Conservation (phyloP, 2,888 invertebrate genomes). For the Tachina grossa region DNA sequence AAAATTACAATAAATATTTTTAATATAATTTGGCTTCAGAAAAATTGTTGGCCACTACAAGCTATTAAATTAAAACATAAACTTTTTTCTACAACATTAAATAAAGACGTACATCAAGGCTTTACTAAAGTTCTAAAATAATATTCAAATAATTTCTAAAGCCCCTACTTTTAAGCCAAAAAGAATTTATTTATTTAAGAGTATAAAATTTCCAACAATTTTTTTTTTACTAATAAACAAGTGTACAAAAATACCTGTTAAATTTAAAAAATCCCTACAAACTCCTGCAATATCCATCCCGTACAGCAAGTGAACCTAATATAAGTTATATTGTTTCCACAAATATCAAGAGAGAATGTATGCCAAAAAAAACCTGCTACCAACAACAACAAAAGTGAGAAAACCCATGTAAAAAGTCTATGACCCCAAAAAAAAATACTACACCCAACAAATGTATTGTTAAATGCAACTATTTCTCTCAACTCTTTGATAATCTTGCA, state of each 20-base stretch:
- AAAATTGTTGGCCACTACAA: no score
- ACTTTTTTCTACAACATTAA: no score
- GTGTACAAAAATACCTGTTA: not conserved
- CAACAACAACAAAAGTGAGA: not conserved
- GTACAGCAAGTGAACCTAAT: not conserved
- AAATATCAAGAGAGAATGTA: constrained; percentile 63
- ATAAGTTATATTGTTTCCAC: not conserved
- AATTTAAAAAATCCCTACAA: constrained; percentile 25
- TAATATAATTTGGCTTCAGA: no score
- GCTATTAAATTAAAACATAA: no score
- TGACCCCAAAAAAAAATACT: constrained; percentile 11
- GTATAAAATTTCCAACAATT: constrained; percentile 73
- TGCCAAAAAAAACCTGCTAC: constrained; percentile 27
- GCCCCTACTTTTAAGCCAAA: not conserved
- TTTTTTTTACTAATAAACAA: not conserved
- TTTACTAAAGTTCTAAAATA: no score
- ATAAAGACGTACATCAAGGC: no score
- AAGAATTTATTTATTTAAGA: not conserved
- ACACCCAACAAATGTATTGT: constrained; percentile 19
- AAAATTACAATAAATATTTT: no score
- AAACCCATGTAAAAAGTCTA: constrained; percentile 16
- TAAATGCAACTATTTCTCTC: constrained; percentile 49
- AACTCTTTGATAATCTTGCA: constrained; percentile 72
- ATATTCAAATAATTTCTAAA: not conserved
- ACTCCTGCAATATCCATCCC: constrained; percentile 13